Conservation (phyloP, 35 echinoderm and acorn worm genomes). For the Stichopus chloronotus region DNA sequence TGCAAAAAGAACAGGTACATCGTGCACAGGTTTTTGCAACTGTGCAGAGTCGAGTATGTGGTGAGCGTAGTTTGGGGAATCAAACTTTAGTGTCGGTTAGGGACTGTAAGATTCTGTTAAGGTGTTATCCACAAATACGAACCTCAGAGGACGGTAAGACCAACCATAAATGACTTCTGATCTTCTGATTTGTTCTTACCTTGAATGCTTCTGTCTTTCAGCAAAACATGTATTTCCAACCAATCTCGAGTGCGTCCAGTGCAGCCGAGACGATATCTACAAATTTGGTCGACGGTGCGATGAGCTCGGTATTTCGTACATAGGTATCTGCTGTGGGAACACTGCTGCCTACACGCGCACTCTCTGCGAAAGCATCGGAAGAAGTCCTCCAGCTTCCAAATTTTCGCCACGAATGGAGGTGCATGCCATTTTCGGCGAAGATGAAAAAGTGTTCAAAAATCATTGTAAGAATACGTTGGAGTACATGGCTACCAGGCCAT, state of each 20-base stretch:
- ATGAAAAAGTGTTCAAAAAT: slow-evolving; percentile 12
- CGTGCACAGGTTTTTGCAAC: no score
- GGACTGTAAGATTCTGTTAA: no score
- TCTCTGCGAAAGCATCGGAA: slow-evolving; percentile 66
- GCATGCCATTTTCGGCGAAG: slow-evolving; percentile 58
- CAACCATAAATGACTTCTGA: no score
- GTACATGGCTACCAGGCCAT: no score
- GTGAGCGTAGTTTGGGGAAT: no score
- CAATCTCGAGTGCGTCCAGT: slow-evolving; percentile 70
- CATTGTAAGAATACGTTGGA: neutral
- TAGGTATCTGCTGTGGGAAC: slow-evolving; percentile 84
- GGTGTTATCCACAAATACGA: no score
- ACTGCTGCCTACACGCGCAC: slow-evolving; percentile 67
- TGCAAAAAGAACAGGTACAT: no score
- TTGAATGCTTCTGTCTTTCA: slow-evolving; percentile 46
- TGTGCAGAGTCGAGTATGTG: no score
- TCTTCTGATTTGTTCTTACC: no score
- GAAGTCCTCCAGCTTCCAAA: slow-evolving; percentile 60
- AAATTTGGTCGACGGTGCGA: slow-evolving; percentile 63
- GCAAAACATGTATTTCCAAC: slow-evolving; percentile 68
- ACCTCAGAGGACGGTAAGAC: no score
- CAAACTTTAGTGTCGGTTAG: no score
- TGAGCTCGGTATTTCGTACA: slow-evolving; percentile 65
- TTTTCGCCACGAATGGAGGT: slow-evolving; percentile 67
- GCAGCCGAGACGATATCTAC: slow-evolving; percentile 68